phyloP scores from a whole-genome alignment of 2,888 invertebrate genomes.

The Heliothis peltigera region DNA sequence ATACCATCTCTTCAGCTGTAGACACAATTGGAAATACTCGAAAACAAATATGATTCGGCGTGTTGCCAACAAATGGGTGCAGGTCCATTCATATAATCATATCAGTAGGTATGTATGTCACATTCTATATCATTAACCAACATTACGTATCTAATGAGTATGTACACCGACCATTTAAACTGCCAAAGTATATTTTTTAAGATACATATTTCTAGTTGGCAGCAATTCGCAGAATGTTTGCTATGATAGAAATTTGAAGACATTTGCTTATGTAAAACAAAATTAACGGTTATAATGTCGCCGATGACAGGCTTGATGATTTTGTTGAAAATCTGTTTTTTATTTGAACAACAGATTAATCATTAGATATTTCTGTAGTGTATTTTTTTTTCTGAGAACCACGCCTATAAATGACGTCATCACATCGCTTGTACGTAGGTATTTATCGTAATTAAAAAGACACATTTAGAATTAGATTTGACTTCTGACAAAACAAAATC shows the following conservation, averaged over 20 bases:
- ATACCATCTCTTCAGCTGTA: not conserved
- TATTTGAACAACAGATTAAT: slow-evolving; percentile 12
- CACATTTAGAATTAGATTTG: too few relatives aligned
- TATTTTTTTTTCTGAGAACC: not conserved
- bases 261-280: slow-evolving; percentile 37
- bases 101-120: slow-evolving; percentile 45
- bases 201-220: slow-evolving; percentile 40
- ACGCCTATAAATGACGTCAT: not conserved
- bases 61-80: slow-evolving; percentile 65
- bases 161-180: slow-evolving; percentile 36
- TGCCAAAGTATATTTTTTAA: slow-evolving; percentile 28
- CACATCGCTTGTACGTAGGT: not conserved
- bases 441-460: not conserved
- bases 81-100: slow-evolving; percentile 64
- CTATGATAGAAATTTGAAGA: slow-evolving; percentile 16
- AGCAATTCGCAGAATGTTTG: slow-evolving; percentile 18
- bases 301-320: slow-evolving; percentile 33
- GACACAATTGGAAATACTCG: slow-evolving; percentile 22
- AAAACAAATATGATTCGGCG: slow-evolving; percentile 61
- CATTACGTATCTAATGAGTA: slow-evolving; percentile 43
- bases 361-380: slow-evolving; percentile 12
- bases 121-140: slow-evolving; percentile 44
- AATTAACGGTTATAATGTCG: slow-evolving; percentile 14
- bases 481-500: too few relatives aligned
- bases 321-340: slow-evolving; percentile 1